Evolutionary conservation across 2,888 invertebrate genomes (phyloP), one percentile per base, ranked within the genome.

Genomic region (Calameuta pallipes): DNA sequence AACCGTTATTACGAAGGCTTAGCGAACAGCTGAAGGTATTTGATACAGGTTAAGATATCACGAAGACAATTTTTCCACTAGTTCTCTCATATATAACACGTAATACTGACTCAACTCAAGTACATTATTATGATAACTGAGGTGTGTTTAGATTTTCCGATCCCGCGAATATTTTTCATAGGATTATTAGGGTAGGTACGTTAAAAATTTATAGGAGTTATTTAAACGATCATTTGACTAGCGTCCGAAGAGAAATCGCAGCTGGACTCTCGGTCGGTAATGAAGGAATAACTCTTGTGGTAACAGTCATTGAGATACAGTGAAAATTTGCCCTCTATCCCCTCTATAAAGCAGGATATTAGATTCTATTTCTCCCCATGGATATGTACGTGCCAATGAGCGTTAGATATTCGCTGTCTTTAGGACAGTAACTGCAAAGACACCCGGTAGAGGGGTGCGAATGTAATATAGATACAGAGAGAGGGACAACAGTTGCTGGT

Each of bases 391-490:
- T 56, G 56, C 9, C 56, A 56, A 56, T 15, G 56, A 23, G 56
- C 56, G 23, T 56, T 56, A 15, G 56, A 56, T 56, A 23, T 23
- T 23, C 23, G 23, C 9, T 34, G 71, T 12, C 71, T 33, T 71
- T 71, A 31, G 71, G 31, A 12, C 34, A 37, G 71, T 71, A 23
- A 82, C 78, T 78, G 76, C 68, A 79, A 83, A 81, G 81, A 85
- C 83, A 83, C 80, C 82, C 79, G 78, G 80, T 74, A 80, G 79
- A 76, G 78, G 80, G 81, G 78, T 79, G 81, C 81, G 80, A 85
- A 83, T 86, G 83, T 84, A 87, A 86, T 87, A 85, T 86, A 84
- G 83, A 87, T 84, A 37, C 69, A 74, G 73, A 73, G 76, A 79
- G 78, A 69, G 78, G 75, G 83, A 81, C 78, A 84, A 83, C 83